Evolutionary conservation across 2,797 vertebrate species (phyloP).

Genomic region (Vultur gryphus): DNA sequence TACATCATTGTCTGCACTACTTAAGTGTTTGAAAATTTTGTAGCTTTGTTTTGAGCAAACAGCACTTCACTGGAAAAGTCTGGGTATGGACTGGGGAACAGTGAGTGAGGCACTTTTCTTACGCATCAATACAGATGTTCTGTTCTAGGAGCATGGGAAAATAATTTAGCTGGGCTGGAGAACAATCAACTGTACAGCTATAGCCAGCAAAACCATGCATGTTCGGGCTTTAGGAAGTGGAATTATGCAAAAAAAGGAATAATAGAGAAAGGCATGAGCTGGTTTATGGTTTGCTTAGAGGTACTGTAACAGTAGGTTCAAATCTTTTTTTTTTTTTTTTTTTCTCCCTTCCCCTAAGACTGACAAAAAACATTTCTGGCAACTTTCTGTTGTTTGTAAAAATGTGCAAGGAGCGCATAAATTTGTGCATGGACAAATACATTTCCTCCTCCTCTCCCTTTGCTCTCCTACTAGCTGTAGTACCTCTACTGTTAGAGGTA

Average conservation of each 20-base stretch:
- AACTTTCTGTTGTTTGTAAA: background rate
- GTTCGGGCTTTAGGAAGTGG: background rate
- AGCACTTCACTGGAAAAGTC: background rate
- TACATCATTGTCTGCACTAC: background rate
- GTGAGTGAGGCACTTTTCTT: background rate
- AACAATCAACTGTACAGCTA: background rate
- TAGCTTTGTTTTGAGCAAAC: background rate
- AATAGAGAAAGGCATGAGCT: background rate
- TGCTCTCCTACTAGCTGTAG: background rate
- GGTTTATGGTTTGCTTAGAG: background rate
- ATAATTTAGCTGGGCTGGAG: background rate
- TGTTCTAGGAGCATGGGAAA: background rate
- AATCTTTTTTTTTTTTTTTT: background rate
- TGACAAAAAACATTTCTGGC: background rate
- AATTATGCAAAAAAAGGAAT: background rate
- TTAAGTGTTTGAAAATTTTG: background rate
- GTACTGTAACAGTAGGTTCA: background rate
- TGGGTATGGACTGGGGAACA: background rate
- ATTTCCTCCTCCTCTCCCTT: background rate
- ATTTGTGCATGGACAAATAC: background rate
- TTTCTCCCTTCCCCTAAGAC: background rate
- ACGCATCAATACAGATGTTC: background rate
- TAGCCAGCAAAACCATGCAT: background rate
- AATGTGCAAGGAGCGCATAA: background rate
- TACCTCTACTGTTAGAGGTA: background rate